These are phyloP conservation scores for Sylvicapra grimmia DNA, from an alignment of 2,113 vertebrate genomes.

Conservation along the genomic window DNA sequence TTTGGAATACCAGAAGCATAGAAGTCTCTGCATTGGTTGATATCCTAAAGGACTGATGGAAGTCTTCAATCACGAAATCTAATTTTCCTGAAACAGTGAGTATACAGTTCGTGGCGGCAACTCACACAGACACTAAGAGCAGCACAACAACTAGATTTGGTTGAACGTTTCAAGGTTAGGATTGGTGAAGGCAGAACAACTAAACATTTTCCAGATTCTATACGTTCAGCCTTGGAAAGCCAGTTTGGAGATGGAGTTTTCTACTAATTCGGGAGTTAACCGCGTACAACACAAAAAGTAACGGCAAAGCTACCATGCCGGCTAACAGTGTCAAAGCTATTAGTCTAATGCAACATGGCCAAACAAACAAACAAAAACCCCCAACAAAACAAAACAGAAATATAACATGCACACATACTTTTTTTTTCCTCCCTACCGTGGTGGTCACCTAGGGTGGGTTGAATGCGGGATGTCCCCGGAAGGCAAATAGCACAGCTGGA, in stretches of 20 bases:
- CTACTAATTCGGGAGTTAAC: background rate
- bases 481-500: background rate
- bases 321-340: background rate
- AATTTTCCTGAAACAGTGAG: background rate
- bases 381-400: background rate
- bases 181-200: background rate
- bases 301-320: background rate
- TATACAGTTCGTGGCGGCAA: background rate
- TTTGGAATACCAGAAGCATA: background rate
- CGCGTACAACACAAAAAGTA: background rate
- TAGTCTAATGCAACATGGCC: fast-evolving
- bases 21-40: background rate
- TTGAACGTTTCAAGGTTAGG: background rate
- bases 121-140: background rate
- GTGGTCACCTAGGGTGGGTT: background rate
- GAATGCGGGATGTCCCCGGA: background rate
- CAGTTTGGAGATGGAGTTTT: background rate
- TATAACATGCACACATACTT: background rate
- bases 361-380: background rate
- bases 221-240: background rate
- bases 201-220: background rate
- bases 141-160: background rate
- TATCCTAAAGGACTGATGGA: background rate
- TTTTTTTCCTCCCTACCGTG: background rate
- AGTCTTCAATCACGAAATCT: background rate